Base-by-base conservation (phyloP, 1,140 invertebrate species). In the Limonius californicus region DNA sequence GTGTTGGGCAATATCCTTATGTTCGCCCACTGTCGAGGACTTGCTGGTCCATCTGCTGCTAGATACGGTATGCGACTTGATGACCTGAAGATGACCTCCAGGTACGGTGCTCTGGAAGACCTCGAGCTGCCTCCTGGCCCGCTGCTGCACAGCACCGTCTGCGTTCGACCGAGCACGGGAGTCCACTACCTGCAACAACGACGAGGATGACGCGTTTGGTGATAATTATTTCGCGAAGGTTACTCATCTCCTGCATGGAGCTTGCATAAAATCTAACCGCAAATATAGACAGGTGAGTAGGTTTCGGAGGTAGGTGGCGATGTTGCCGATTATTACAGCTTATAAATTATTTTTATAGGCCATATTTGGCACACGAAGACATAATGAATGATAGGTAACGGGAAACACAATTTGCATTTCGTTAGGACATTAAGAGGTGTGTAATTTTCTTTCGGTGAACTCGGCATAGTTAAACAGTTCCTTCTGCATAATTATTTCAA, bases 61-160 rank as follows among this genome's bases (percentile, higher is more conserved):
- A 60, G 76, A 76, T 47, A 81, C 76, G 53, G 79, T 81, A 57
- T 80, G 78, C 42, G 80, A 77, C 71, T 80, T 79, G 68, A 82
- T 79, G 59, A 82, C 80, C 69, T 82, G 80, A 68, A 82, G 70
- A 57, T 75, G 74, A 57, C 78, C 79, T 59, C 77, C 78, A 55
- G 79, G 76, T 61, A 79, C 76, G 60, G 75, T 77, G 42, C 76
- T 74, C 65, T 80, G 77, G 61, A 81, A 76, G 56, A 82, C 80
- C 72, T 82, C 79, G 65, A 81, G 74, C 68, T 82, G 79, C 68
- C 80, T 78, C 63, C 78, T 79, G 66, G 80, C 78, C 68, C 74
- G 77, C 65, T 79, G 78, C 68, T 80, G 78, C 18, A 73, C 60
- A 54, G 66, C 68, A 54, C 75, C 75, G 63, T 76, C 72, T 56